Evolutionary conservation across 2,888 invertebrate species (phyloP).

Genomic region (Nymphalis c-album): DNA sequence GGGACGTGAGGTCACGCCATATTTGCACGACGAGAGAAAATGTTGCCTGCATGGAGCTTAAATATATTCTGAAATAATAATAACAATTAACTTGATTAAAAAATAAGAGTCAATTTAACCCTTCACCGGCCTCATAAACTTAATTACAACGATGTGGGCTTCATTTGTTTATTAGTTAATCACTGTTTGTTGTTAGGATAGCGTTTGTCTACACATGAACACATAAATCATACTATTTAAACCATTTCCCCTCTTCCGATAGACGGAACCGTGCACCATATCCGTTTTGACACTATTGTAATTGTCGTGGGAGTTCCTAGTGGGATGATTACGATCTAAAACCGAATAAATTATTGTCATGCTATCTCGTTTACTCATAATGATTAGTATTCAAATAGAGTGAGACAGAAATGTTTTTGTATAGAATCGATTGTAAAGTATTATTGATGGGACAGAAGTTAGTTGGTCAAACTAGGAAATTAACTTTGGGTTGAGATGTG

Average conservation of each 20-base stretch:
- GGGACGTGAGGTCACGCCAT: no score
- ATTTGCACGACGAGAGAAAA: no score
- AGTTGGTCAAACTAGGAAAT: constrained; percentile 27
- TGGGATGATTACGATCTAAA: constrained; percentile 46
- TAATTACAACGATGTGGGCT: constrained; percentile 27
- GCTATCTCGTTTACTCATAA: constrained; percentile 44
- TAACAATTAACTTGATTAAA: not conserved
- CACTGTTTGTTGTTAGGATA: constrained; percentile 27
- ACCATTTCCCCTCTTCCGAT: constrained; percentile 48
- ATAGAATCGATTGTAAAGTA: constrained; percentile 43
- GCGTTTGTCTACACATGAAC: constrained; percentile 32
- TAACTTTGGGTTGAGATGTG: not conserved
- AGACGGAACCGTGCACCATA: constrained; percentile 57
- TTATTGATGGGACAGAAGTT: constrained; percentile 47
- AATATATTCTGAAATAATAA: not conserved
- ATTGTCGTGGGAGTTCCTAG: constrained; percentile 66
- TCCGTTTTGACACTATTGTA: constrained; percentile 70
- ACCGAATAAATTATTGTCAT: constrained; percentile 53
- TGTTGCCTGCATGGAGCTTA: no score
- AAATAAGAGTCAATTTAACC: not conserved
- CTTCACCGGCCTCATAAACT: constrained; percentile 1
- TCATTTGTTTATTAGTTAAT: constrained; percentile 27
- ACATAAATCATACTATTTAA: constrained; percentile 45
- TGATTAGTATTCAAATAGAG: constrained; percentile 38
- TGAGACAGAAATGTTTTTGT: constrained; percentile 44